A percentile compares a stretch with the other conserved stretches of the same genome.
Conservation (phyloP, 2,113 vertebrate genomes). For the Typhlomys cinereus region DNA sequence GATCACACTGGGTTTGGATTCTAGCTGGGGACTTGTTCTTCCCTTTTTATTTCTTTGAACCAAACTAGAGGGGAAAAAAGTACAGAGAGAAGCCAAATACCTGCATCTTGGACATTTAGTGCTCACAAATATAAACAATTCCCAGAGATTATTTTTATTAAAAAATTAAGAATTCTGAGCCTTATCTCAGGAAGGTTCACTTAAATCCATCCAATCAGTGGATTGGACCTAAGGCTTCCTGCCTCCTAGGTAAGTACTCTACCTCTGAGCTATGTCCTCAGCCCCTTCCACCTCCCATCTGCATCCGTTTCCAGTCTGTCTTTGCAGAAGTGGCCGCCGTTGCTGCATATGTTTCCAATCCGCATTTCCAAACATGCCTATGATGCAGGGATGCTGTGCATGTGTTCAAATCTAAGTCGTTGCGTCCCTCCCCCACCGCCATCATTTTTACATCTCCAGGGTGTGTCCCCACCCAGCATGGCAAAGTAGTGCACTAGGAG, state of each 20-base stretch:
- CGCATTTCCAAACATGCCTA: accelerated
- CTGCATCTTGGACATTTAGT: not conserved
- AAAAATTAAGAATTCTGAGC: not conserved
- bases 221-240: not conserved
- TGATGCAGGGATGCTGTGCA: accelerated
- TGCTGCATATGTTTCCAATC: not conserved
- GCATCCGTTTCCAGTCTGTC: not conserved
- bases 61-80: not conserved
- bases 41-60: not conserved
- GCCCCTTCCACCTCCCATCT: not conserved
- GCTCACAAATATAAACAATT: not conserved
- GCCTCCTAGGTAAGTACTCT: not conserved
- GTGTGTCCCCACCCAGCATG: accelerated
- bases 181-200: no score
- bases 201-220: no score
- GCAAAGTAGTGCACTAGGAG: accelerated
- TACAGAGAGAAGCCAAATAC: not conserved
- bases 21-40: not conserved
- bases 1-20: accelerated
- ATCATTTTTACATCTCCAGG: not conserved
- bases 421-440: no score
- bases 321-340: not conserved
- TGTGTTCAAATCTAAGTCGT: not conserved
- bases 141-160: not conserved
- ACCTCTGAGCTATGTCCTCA: not conserved